Evolutionary conservation across 2,888 invertebrate genomes (phyloP), one percentile per base, ranked within the genome.

Genomic region (Campaea margaritaria): DNA sequence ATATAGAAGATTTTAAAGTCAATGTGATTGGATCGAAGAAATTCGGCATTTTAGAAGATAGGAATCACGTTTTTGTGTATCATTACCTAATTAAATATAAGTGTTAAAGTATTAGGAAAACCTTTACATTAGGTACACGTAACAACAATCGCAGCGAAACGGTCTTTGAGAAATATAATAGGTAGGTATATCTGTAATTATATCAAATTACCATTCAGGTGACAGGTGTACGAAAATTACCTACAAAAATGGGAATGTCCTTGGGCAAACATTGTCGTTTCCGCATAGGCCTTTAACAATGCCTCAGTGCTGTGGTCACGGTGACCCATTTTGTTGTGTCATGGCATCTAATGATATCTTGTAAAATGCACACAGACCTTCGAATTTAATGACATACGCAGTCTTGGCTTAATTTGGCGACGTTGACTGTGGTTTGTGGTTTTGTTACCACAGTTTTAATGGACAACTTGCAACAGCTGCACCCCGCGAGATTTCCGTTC

Each of bases 211-310:
- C 34, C 34, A 46, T 12, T 15, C 12, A 11, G 2, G 14, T 31
- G 15, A 14, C 31, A 46, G 15, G 28, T 16, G 21, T 43, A 38
- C 49, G 14, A 51, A 51, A 60, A 49, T 53, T 43, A 34, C 41
- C 5, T 9, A 46, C 34, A 34, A 46, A 59, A 50, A 31, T 34
- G 15, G 58, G 58, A 21, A 47, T 65, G 50, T 41, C 61, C 60
- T 62, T 62, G 65, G 62, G 62, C 56, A 49, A 45, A 10, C 46
- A 56, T 13, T 59, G 55, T 49, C n/a, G 59, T 58, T 67, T 67
- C 65, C 65, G 65, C 54, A 43, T 57, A 63, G 28, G 58, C 61
- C 13, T 67, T 63, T 46, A 58, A 62, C 58, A 50, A 39, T 44
- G 47, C 39, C n/a, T 53, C 4, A 44, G 21, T 44, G 46, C 27